Evolutionary conservation across 2,888 invertebrate species (phyloP).

Genomic region (Frankliniella fusca): DNA sequence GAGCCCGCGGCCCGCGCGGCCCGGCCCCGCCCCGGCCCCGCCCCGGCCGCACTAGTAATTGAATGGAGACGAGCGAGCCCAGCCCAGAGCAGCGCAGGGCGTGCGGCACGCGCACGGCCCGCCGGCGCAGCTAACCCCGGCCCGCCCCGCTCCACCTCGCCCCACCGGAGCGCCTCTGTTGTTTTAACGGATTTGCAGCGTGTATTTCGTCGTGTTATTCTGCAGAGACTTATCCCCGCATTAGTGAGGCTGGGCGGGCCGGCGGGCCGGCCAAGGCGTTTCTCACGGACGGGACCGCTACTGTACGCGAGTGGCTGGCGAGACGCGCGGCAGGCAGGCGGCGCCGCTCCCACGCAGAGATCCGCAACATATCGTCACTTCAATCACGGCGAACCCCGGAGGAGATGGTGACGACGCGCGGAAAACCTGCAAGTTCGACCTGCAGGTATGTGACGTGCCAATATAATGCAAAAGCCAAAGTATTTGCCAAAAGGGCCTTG

Average conservation of each 20-base stretch:
- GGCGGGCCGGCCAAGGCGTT: neutral
- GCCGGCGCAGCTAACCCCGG: neutral
- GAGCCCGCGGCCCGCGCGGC: neutral
- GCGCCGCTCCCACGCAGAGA: neutral
- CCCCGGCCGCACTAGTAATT: neutral
- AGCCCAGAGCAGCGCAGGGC: neutral
- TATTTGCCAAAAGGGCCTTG: too few species aligned
- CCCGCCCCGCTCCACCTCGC: neutral
- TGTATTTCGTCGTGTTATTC: slow-evolving; percentile 15
- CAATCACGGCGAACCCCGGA: too few species aligned
- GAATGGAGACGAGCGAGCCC: too few species aligned
- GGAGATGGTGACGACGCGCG: too few species aligned
- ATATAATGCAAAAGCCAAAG: too few species aligned
- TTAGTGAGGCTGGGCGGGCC: neutral
- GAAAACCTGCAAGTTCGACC: too few species aligned
- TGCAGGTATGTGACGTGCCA: too few species aligned
- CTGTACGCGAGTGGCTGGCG: neutral
- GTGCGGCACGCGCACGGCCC: neutral
- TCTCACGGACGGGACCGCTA: neutral
- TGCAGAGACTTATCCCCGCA: neutral
- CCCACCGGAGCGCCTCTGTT: neutral
- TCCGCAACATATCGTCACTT: too few species aligned
- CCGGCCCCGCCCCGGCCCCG: neutral
- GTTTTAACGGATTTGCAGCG: slow-evolving; percentile 11
- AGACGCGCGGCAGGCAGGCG: neutral